Evolutionary conservation across 2,113 vertebrate species (phyloP).

Genomic region (Microcebus ravelobensis): DNA sequence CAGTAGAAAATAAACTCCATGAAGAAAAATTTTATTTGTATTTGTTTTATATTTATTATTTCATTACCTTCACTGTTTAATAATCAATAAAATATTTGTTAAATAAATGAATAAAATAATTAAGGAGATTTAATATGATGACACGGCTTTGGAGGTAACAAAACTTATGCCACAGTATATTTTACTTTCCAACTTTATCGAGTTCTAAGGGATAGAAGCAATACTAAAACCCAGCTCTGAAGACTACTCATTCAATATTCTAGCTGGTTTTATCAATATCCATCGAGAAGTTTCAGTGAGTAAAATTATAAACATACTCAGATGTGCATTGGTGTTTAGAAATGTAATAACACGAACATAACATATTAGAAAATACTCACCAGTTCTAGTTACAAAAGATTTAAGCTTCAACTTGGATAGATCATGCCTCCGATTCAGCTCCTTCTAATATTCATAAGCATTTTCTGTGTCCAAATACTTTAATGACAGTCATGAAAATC

Average conservation of each 20-base stretch:
- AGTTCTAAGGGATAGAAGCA: neutral
- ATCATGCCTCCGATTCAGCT: neutral
- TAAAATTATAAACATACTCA: neutral
- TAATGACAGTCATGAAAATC: neutral
- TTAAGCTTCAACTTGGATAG: neutral
- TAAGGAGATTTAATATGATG: neutral
- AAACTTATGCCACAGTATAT: neutral
- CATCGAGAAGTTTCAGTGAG: neutral
- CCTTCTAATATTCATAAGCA: neutral
- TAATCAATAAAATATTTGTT: neutral
- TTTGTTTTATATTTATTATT: neutral
- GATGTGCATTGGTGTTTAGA: neutral
- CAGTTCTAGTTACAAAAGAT: neutral
- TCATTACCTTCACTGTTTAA: neutral
- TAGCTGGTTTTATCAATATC: neutral
- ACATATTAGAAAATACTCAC: neutral
- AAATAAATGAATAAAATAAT: conserved; percentile 31
- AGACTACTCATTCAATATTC: neutral
- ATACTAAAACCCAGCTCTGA: neutral
- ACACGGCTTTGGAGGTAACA: neutral
- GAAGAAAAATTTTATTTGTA: neutral
- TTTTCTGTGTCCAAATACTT: neutral
- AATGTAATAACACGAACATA: neutral
- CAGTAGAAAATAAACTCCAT: neutral
- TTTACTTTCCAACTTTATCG: neutral